These are phyloP conservation scores for Papilio xuthus DNA, from an alignment of 1,140 invertebrate species.

Conservation along the genomic window DNA sequence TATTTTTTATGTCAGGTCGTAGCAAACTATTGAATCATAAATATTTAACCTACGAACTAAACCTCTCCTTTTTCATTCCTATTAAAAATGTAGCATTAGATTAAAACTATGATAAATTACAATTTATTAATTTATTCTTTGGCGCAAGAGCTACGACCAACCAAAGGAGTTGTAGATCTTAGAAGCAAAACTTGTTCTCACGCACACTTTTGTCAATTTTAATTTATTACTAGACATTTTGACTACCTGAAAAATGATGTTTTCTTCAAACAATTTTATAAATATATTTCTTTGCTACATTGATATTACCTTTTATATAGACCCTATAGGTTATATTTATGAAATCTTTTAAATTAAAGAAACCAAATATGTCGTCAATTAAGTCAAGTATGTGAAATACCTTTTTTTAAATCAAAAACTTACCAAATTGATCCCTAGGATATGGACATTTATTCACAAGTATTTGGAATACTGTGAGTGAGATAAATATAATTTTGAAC, in stretches of 20 bases:
- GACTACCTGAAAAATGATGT: not conserved
- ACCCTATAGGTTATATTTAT: not conserved
- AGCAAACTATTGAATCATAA: not conserved
- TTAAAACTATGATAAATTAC: not conserved
- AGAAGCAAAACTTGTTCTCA: not conserved
- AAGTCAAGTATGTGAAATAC: not conserved
- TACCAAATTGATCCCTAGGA: not conserved
- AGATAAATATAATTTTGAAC: conserved; percentile 26
- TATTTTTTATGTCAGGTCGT: conserved; percentile 15
- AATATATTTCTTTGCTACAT: conserved; percentile 4
- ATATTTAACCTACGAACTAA: not conserved
- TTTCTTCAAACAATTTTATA: not conserved
- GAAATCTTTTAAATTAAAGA: not conserved
- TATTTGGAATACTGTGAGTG: not conserved
- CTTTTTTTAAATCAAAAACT: not conserved
- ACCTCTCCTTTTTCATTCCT: not conserved
- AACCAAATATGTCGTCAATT: not conserved
- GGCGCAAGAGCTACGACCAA: not conserved
- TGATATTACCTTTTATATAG: not conserved
- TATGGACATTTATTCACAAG: not conserved
- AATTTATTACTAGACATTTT: conserved; percentile 22
- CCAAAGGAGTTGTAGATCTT: conserved; percentile 4
- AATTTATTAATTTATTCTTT: not conserved
- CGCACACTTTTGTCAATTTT: not conserved
- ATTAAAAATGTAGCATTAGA: not conserved